A percentile compares a stretch with the other conserved stretches of the same genome.
Conservation (phyloP, 64 coral and sea anemone genomes). For the Stichodactyla mertensii region DNA sequence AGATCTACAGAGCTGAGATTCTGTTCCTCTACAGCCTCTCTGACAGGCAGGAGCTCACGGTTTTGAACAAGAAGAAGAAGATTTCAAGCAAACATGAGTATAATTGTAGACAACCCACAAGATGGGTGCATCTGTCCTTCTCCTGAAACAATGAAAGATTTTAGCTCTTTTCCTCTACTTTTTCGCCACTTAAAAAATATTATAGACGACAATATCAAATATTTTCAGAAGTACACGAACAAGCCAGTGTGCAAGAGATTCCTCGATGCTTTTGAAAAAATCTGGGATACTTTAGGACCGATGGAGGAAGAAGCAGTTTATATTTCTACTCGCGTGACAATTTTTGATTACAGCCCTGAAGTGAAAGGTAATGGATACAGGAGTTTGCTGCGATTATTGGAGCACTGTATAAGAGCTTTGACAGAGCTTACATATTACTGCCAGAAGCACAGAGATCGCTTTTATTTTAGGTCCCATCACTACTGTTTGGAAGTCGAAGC, state of each 20-base stretch:
- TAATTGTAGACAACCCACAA: neutral
- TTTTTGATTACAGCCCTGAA: constrained; percentile 72
- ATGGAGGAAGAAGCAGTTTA: constrained; percentile 41
- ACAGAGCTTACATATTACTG: constrained; percentile 73
- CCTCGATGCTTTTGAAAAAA: constrained; percentile 61
- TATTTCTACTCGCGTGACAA: constrained; percentile 38
- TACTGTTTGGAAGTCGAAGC: constrained; percentile 84
- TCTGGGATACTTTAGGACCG: constrained; percentile 39
- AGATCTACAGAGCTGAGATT: neutral
- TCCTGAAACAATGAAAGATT: constrained; percentile 24
- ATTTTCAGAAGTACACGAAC: constrained; percentile 51
- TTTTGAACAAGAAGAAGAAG: neutral
- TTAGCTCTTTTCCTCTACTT: constrained; percentile 42
- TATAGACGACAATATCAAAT: constrained; percentile 52
- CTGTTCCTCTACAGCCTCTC: neutral
- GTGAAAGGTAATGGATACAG: constrained; percentile 91
- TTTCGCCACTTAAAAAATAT: constrained; percentile 65
- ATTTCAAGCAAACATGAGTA: neutral
- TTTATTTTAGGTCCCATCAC: constrained; percentile 94
- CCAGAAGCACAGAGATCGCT: constrained; percentile 66
- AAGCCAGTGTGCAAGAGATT: constrained; percentile 73
- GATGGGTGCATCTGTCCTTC: constrained; percentile 7
- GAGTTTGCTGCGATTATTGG: constrained; percentile 61
- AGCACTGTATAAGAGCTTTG: constrained; percentile 74
- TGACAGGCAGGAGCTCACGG: neutral